Evolutionary conservation across 1,140 invertebrate species (phyloP).

Genomic region (Trissolcus basalis): DNA sequence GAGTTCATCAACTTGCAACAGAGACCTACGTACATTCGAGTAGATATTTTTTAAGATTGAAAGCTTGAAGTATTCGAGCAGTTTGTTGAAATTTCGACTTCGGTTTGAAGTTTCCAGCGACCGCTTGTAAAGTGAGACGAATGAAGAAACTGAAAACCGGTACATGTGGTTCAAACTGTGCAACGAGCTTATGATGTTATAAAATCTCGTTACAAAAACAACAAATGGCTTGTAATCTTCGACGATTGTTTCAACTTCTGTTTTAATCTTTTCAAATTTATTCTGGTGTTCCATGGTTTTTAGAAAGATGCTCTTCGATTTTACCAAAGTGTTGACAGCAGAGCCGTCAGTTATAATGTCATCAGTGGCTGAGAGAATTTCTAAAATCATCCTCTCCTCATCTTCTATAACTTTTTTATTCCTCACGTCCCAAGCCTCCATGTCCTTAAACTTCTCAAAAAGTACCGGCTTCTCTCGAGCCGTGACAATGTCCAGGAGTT

Average conservation of each 20-base stretch:
- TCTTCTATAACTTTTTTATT: conserved; percentile 81
- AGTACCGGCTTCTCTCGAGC: conserved; percentile 82
- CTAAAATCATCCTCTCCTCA: conserved; percentile 84
- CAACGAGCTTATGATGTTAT: conserved; percentile 81
- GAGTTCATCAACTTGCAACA: conserved; percentile 84
- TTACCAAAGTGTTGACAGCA: conserved; percentile 81
- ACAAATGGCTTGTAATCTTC: conserved; percentile 80
- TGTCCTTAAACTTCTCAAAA: conserved; percentile 81
- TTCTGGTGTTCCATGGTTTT: conserved; percentile 79
- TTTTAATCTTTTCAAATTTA: conserved; percentile 68
- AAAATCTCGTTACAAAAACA: conserved; percentile 80
- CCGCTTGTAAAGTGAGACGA: conserved; percentile 80
- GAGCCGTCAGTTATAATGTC: conserved; percentile 86
- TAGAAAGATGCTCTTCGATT: conserved; percentile 81
- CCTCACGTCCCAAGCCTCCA: conserved; percentile 79
- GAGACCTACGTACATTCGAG: conserved; percentile 80
- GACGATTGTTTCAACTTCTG: conserved; percentile 78
- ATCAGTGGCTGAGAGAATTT: conserved; percentile 80
- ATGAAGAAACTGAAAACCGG: conserved; percentile 82
- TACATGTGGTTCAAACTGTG: conserved; percentile 86
- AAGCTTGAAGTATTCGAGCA: conserved; percentile 78
- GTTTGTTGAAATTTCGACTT: conserved; percentile 76
- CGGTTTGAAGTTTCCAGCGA: conserved; percentile 81
- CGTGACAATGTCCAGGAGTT: conserved; percentile 82
- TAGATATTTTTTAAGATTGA: conserved; percentile 82